These are phyloP conservation scores for Apis laboriosa DNA, from an alignment of 1,140 invertebrate species.

Conservation along the genomic window DNA sequence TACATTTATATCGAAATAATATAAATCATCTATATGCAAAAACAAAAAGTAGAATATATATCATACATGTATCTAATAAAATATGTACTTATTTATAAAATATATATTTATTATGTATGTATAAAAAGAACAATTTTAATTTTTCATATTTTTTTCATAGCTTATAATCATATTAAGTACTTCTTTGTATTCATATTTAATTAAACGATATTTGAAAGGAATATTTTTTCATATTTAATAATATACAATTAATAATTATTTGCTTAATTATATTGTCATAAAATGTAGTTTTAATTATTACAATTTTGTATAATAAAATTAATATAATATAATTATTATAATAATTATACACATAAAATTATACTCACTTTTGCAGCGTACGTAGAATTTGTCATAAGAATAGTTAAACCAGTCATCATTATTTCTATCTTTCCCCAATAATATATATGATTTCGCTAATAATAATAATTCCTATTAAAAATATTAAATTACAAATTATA, in stretches of 20 bases:
- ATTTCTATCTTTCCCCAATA: conserved; percentile 56
- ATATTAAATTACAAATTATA: conserved; percentile 47
- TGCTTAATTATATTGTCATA: neutral
- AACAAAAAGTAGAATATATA: neutral
- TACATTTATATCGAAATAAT: conserved; percentile 57
- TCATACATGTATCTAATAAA: neutral
- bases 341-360: neutral
- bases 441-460: conserved; percentile 58
- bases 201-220: neutral
- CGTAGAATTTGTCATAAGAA: conserved; percentile 68
- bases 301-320: no score
- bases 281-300: neutral
- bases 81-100: neutral
- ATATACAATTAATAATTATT: neutral
- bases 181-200: neutral
- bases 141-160: neutral
- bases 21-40: conserved; percentile 45
- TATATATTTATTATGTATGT: no score
- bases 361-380: conserved; percentile 64
- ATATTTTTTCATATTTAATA: neutral
- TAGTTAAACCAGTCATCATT: conserved; percentile 55
- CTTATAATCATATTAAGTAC: neutral
- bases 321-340: neutral
- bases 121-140: no score
- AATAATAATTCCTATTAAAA: conserved; percentile 61